These are phyloP conservation scores for Apis cerana DNA, from an alignment of 1,140 invertebrate genomes.

Conservation along the genomic window DNA sequence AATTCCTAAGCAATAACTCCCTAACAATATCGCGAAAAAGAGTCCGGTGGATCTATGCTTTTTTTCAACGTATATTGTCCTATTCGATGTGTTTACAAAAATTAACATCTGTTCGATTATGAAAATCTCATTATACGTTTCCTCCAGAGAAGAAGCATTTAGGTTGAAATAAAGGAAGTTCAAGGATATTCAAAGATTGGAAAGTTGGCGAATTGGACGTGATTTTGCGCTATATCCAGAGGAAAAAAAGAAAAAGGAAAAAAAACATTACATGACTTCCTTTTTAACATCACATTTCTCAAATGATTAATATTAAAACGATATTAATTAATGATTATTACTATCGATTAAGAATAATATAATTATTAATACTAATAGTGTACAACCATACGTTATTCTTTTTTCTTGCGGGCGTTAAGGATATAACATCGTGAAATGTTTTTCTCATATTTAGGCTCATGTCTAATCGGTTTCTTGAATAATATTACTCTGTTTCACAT, in stretches of 20 bases:
- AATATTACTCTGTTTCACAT: constrained; percentile 49
- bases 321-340: constrained; percentile 78
- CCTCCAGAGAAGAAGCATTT: constrained; percentile 36
- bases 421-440: constrained; percentile 70
- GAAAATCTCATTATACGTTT: constrained; percentile 75
- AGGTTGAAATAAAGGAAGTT: constrained; percentile 18
- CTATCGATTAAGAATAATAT: constrained; percentile 79
- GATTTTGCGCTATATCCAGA: constrained; percentile 16
- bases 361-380: constrained; percentile 82
- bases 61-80: constrained; percentile 61
- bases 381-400: constrained; percentile 78
- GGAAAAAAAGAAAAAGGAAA: constrained; percentile 71
- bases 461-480: constrained; percentile 43
- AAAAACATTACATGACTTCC: constrained; percentile 75
- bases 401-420: constrained; percentile 65
- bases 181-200: constrained; percentile 5
- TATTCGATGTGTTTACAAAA: constrained; percentile 69
- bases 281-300: constrained; percentile 79
- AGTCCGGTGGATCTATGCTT: constrained; percentile 61
- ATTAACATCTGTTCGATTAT: constrained; percentile 73
- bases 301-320: constrained; percentile 80
- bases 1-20: constrained; percentile 79
- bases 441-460: constrained; percentile 65
- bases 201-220: constrained; percentile 57
- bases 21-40: constrained; percentile 77